Conservation (phyloP, 2,888 invertebrate species). For the Pedicia rivosa region DNA sequence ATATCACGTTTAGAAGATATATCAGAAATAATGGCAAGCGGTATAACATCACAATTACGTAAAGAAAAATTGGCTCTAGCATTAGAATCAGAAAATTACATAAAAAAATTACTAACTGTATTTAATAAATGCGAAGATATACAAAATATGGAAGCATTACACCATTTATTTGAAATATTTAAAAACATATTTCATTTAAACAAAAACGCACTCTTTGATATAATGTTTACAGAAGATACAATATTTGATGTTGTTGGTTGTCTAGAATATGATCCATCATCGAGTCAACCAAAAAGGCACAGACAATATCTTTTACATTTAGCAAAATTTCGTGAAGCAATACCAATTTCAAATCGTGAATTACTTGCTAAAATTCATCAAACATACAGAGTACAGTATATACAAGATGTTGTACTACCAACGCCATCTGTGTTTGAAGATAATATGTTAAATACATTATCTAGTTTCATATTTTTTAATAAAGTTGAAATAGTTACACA, state of each 20-base stretch:
- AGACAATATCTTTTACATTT: conserved; percentile 88
- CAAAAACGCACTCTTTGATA: conserved; percentile 91
- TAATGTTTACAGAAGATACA: conserved; percentile 92
- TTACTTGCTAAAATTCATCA: conserved; percentile 97
- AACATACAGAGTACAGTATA: conserved; percentile 98
- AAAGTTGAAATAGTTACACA: conserved; percentile 98
- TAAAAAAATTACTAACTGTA: conserved; percentile 82
- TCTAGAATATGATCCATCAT: conserved; percentile 90
- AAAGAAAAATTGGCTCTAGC: conserved; percentile 91
- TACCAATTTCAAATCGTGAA: conserved; percentile 90
- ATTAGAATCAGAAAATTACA: conserved; percentile 87
- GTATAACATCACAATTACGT: conserved; percentile 72
- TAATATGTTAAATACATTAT: conserved; percentile 92
- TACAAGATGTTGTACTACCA: conserved; percentile 95
- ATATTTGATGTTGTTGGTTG: conserved; percentile 98
- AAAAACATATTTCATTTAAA: conserved; percentile 98
- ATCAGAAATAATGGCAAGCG: conserved; percentile 78
- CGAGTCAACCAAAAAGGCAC: conserved; percentile 76
- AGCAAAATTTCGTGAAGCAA: conserved; percentile 82
- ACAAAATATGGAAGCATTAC: conserved; percentile 86
- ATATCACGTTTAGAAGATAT: conserved; percentile 87
- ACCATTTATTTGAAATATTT: conserved; percentile 93
- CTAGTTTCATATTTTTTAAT: conserved; percentile 99
- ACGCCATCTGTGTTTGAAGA: conserved; percentile 99
- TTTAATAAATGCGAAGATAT: conserved; percentile 97